Conservation (phyloP, 2,888 invertebrate species). For the Drosophila paramelanica region DNA sequence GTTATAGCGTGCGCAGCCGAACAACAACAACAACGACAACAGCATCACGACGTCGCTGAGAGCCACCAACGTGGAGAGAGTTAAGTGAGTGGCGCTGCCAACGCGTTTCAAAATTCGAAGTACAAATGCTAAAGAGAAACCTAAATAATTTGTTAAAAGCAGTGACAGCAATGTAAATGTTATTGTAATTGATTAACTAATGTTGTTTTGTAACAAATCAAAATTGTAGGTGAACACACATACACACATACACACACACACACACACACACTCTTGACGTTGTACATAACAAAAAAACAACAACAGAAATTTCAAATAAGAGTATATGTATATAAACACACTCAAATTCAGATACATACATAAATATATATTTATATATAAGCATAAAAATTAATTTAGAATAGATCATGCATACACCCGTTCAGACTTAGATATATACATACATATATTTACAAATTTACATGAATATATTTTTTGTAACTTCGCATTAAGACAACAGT, state of each 20-base stretch:
- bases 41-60: conserved; percentile 40
- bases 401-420: conserved; percentile 6
- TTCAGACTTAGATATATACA: conserved; percentile 1
- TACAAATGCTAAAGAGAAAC: conserved; percentile 47
- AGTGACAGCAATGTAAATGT: conserved; percentile 17
- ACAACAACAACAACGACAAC: conserved; percentile 14
- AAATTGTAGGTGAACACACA: conserved; percentile 29
- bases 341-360: conserved; percentile 11
- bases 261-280: conserved; percentile 9
- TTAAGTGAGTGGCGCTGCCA: conserved; percentile 34
- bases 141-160: conserved; percentile 32
- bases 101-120: conserved; percentile 57
- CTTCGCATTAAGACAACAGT: conserved; percentile 27
- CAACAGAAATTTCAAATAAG: conserved; percentile 8
- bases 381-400: conserved; percentile 23
- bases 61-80: conserved; percentile 1
- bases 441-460: not conserved
- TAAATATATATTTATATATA: conserved; percentile 24
- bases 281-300: conserved; percentile 33
- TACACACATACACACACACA: conserved; percentile 11
- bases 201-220: conserved; percentile 27
- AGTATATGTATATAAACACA: not conserved
- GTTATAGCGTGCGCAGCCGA: conserved; percentile 59
- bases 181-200: conserved; percentile 15
- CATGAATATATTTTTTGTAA: conserved; percentile 30